Conservation (phyloP, 2,797 vertebrate species). For the Xenops minutus region DNA sequence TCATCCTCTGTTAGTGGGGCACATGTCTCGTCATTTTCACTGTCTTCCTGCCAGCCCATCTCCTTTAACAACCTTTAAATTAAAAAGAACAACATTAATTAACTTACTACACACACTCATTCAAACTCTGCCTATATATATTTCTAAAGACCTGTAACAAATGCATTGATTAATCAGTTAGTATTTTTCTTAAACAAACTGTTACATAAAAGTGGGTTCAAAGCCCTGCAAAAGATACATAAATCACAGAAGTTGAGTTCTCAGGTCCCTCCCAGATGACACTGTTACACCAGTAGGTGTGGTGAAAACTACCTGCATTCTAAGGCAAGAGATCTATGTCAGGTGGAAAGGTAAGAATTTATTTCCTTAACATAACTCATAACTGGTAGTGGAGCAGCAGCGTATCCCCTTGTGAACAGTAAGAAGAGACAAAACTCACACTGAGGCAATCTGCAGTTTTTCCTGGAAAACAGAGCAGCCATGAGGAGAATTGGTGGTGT, state of each 20-base stretch:
- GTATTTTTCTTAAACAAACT: neutral
- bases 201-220: neutral
- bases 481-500: neutral
- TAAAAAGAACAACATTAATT: neutral
- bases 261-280: neutral
- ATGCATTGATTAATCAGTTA: neutral
- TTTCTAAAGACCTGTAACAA: neutral
- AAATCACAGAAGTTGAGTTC: neutral
- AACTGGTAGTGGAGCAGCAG: neutral
- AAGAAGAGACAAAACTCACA: neutral
- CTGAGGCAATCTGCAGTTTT: neutral
- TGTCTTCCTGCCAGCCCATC: constrained; percentile 85
- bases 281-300: neutral
- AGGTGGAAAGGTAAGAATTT: neutral
- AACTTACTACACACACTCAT: neutral
- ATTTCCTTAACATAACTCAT: neutral
- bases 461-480: neutral
- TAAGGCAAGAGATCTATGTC: neutral
- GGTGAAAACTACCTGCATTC: neutral
- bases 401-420: neutral
- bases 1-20: constrained; percentile 84
- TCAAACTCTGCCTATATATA: neutral
- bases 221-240: neutral
- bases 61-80: constrained; percentile 78
- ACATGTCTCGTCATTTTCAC: constrained; percentile 81